Conservation (phyloP, 1,140 invertebrate genomes). For the Bombus balteatus region DNA sequence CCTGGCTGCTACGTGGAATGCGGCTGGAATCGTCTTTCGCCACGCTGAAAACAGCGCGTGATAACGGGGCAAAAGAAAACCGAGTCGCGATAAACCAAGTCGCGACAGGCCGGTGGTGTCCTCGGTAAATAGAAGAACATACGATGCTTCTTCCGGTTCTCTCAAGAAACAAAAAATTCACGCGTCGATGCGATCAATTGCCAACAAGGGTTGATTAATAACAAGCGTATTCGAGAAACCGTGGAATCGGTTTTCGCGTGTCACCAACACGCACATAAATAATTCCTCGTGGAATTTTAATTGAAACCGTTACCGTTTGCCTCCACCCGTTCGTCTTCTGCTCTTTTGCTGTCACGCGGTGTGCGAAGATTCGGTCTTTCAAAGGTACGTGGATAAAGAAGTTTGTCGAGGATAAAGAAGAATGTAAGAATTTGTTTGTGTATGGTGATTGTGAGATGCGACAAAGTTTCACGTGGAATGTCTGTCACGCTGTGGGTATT, state of each 20-base stretch:
- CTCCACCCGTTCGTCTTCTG: not conserved
- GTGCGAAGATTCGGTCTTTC: not conserved
- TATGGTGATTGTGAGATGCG: not conserved
- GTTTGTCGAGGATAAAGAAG: not conserved
- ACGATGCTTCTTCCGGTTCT: not conserved
- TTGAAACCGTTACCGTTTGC: slow-evolving; percentile 29
- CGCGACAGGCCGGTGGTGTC: slow-evolving; percentile 62
- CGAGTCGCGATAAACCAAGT: slow-evolving; percentile 61
- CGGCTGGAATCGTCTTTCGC: slow-evolving; percentile 23
- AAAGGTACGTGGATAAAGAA: not conserved
- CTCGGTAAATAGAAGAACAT: slow-evolving; percentile 37
- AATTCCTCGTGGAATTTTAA: slow-evolving; percentile 33
- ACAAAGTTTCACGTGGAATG: not conserved
- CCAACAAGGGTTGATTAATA: not conserved
- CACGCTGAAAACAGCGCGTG: slow-evolving; percentile 51
- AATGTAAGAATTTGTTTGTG: not conserved
- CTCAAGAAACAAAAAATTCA: not conserved
- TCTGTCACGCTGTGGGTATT: not conserved
- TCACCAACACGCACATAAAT: not conserved
- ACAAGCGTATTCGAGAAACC: not conserved
- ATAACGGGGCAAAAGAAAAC: slow-evolving; percentile 71
- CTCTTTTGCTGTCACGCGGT: not conserved
- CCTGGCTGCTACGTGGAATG: slow-evolving; percentile 59
- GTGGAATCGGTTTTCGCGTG: not conserved
- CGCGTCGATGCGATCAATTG: not conserved